Conservation (phyloP, 2,113 vertebrate species). For the Ptilorrhoa leucosticta region DNA sequence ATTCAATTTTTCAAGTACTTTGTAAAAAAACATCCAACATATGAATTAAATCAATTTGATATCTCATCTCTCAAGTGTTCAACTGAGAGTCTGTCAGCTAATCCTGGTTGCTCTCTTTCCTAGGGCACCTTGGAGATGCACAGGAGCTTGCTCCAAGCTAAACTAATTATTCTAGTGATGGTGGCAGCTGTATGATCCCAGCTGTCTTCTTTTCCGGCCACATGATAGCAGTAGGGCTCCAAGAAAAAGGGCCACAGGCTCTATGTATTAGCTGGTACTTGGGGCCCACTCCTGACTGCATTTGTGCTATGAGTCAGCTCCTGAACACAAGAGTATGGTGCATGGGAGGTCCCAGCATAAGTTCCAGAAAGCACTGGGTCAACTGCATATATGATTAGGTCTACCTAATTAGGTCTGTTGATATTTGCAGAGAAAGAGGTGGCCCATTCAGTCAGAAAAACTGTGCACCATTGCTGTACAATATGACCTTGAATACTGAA, state of each 20-base stretch:
- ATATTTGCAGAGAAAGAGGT: not conserved
- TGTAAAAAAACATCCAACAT: not conserved
- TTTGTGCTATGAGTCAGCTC: not conserved
- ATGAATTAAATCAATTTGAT: slow-evolving; percentile 58
- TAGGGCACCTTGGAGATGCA: slow-evolving; percentile 41
- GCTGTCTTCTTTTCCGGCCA: slow-evolving; percentile 44
- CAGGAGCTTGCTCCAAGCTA: slow-evolving; percentile 39
- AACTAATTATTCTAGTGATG: slow-evolving; percentile 45
- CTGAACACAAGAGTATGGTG: not conserved
- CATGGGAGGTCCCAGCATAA: not conserved
- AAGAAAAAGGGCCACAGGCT: slow-evolving; percentile 30
- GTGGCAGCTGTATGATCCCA: slow-evolving; percentile 47
- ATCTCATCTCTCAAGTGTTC: slow-evolving; percentile 54
- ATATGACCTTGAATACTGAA: not conserved
- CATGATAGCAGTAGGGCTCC: slow-evolving; percentile 57
- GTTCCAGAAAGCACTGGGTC: not conserved
- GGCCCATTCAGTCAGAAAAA: not conserved
- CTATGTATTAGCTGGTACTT: not conserved
- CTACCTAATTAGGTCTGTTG: not conserved
- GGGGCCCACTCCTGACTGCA: not conserved
- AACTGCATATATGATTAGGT: not conserved
- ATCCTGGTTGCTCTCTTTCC: slow-evolving; percentile 41
- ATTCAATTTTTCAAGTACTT: slow-evolving; percentile 23
- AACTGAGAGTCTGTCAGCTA: slow-evolving; percentile 1
- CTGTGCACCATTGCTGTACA: not conserved